Evolutionary conservation across 2,888 invertebrate species (phyloP).

Genomic region (Chesias legatella): DNA sequence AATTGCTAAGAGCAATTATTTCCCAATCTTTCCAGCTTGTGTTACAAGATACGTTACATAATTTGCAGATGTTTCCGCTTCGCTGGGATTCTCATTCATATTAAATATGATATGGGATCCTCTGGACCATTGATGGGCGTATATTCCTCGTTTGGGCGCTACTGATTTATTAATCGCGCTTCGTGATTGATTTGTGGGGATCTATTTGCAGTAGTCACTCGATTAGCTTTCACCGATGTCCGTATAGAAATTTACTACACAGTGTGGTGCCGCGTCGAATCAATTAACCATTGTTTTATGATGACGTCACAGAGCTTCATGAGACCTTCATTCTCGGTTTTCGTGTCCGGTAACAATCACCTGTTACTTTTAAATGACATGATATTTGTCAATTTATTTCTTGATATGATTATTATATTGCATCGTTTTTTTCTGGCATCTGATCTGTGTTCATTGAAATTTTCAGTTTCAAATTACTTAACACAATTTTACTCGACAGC

Average conservation of each 20-base stretch:
- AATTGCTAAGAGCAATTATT: conserved; percentile 40
- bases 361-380: conserved; percentile 33
- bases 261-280: conserved; percentile 41
- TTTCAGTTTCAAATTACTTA: conserved; percentile 11
- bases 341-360: conserved; percentile 37
- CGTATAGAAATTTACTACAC: conserved; percentile 34
- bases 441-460: conserved; percentile 7
- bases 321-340: conserved; percentile 39
- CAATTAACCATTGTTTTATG: conserved; percentile 57
- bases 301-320: conserved; percentile 50
- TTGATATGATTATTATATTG: background rate
- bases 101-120: background rate
- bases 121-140: conserved; percentile 5
- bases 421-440: background rate
- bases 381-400: conserved; percentile 14
- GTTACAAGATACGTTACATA: conserved; percentile 28
- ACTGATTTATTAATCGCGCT: conserved; percentile 8
- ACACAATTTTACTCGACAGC: too few species aligned
- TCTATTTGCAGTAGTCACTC: conserved; percentile 34
- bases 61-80: conserved; percentile 11
- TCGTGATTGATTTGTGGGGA: conserved; percentile 29
- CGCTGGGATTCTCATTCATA: too few species aligned
- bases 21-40: conserved; percentile 32
- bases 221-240: conserved; percentile 49
- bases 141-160: conserved; percentile 7